Conservation (phyloP, 2,888 invertebrate species). For the Dynastes maya region DNA sequence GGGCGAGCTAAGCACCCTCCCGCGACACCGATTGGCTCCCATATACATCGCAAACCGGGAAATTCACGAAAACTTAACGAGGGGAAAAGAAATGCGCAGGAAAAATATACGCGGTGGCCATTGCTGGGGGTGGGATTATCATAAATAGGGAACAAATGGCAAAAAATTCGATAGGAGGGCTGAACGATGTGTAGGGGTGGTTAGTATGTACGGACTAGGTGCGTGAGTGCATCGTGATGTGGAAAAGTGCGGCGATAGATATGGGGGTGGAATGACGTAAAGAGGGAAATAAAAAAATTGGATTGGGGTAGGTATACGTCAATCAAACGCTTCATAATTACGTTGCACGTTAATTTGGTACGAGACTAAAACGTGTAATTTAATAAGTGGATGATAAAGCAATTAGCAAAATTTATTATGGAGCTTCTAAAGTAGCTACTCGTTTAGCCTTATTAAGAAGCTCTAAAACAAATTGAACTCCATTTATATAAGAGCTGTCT, state of each 20-base stretch:
- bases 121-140: slow-evolving; percentile 60
- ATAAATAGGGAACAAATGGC: slow-evolving; percentile 56
- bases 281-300: slow-evolving; percentile 18
- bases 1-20: slow-evolving; percentile 53
- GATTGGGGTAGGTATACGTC: slow-evolving; percentile 9
- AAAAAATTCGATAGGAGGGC: slow-evolving; percentile 49
- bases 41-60: slow-evolving; percentile 57
- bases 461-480: background rate
- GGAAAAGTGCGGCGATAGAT: slow-evolving; percentile 2
- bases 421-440: slow-evolving; percentile 7
- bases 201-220: background rate
- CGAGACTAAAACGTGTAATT: slow-evolving; percentile 32
- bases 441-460: slow-evolving; percentile 2
- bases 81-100: slow-evolving; percentile 56
- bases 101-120: slow-evolving; percentile 58
- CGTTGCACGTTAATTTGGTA: slow-evolving; percentile 32
- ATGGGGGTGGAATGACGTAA: slow-evolving; percentile 8
- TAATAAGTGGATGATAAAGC: slow-evolving; percentile 43
- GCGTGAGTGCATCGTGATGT: slow-evolving; percentile 15
- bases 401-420: slow-evolving; percentile 43
- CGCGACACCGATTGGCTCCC: slow-evolving; percentile 58
- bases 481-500: no score
- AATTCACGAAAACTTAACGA: slow-evolving; percentile 57
- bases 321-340: slow-evolving; percentile 33
- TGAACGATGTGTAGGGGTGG: slow-evolving; percentile 33